Evolutionary conservation across 2,113 vertebrate genomes (phyloP), one percentile per base, ranked within the genome.

Genomic region (Etheostoma spectabile): DNA sequence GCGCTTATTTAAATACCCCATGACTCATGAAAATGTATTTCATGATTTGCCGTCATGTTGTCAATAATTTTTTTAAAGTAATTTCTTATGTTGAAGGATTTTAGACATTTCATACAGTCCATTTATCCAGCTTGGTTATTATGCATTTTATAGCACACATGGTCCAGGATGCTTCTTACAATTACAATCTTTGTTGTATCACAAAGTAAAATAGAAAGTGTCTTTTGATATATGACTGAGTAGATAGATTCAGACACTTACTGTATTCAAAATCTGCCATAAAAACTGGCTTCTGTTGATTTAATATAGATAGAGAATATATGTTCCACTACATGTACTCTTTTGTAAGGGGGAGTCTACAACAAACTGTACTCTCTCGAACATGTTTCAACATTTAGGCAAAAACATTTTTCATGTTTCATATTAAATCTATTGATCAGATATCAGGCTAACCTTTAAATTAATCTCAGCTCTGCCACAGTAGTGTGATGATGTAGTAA

Each of bases 371-470:
- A 19, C 53, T 35, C 56, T 27, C 55, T 74, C 46, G 8, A 18
- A 65, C 13, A 69, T 45, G 2, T 71, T 73, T 80, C 3, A 73
- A 68, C 24, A 51, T 67, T 63, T 55, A 57, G 60, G 35, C 22
- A 49, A 48, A 56, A 74, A n/a, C 21, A 57, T 49, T 2, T n/a
- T n/a, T 72, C 59, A 51, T 55, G 51, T 75, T 66, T 66, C 33
- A 66, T 18, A 14, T 15, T 84, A 27, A 42, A 61, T 83, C 74
- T 85, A 64, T 74, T 78, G 81, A 84, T 89, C 73, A 70, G 46
- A 61, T 78, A 64, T 55, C 46, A 53, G 19, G 38, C 16, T 59
- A 68, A 84, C 48, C 64, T 77, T 71, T 45, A 80, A 80, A 45
- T 64, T 62, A 21, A 73, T 77, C 57, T 52, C 46, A 35, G 59